These are phyloP conservation scores for Thalpophila matura DNA, from an alignment of 2,888 invertebrate genomes.

Conservation along the genomic window DNA sequence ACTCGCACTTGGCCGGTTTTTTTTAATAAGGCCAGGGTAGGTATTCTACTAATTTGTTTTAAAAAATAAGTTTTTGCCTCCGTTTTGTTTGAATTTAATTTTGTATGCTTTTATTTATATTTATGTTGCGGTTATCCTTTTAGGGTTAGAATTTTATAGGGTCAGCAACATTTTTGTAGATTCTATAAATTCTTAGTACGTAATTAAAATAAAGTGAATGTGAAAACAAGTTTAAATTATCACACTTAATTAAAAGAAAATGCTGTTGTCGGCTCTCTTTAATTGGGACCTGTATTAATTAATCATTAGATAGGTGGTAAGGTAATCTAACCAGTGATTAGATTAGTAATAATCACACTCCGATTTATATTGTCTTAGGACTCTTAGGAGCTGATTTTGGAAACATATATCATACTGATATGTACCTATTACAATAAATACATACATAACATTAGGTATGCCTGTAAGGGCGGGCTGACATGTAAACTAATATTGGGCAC, in stretches of 20 bases:
- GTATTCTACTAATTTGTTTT: conserved; percentile 43
- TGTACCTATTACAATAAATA: too few relatives aligned
- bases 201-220: conserved; percentile 22
- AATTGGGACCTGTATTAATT: neutral
- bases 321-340: too few relatives aligned
- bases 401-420: too few relatives aligned
- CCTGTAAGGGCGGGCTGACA: too few relatives aligned
- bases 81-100: conserved; percentile 47
- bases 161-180: conserved; percentile 34
- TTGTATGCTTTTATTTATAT: conserved; percentile 45
- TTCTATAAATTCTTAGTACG: conserved; percentile 24
- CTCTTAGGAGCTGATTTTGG: too few relatives aligned
- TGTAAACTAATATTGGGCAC: too few relatives aligned
- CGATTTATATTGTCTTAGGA: too few relatives aligned
- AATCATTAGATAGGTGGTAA: too few relatives aligned
- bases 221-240: conserved; percentile 30
- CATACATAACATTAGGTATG: too few relatives aligned
- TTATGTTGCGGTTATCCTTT: conserved; percentile 43
- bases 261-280: conserved; percentile 7
- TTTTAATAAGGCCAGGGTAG: conserved; percentile 20
- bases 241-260: conserved; percentile 1
- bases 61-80: conserved; percentile 49
- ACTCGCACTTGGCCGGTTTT: too few relatives aligned
- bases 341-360: too few relatives aligned
- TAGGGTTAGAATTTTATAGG: conserved; percentile 24